phyloP scores from a whole-genome alignment of 2,797 vertebrate genomes.

The Morelia viridis region DNA sequence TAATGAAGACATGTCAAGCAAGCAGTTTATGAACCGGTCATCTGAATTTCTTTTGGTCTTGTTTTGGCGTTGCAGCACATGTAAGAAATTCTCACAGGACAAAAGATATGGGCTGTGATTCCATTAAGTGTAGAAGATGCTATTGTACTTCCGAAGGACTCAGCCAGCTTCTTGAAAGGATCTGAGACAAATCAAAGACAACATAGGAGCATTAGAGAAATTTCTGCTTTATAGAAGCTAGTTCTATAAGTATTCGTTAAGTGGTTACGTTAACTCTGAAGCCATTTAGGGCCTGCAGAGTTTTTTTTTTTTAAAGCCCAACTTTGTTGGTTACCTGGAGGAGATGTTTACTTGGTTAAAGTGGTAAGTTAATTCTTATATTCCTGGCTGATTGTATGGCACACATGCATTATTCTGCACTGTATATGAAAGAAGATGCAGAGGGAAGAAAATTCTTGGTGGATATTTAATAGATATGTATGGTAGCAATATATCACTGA shows the following conservation, averaged over 20 bases:
- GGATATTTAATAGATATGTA: background rate
- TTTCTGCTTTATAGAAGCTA: conserved; percentile 33
- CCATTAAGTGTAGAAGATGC: conserved; percentile 59
- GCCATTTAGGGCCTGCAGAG: background rate
- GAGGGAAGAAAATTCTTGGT: conserved; percentile 6
- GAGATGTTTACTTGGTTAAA: background rate
- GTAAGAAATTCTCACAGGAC: conserved; percentile 62
- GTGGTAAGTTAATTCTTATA: background rate
- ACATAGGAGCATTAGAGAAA: conserved; percentile 47
- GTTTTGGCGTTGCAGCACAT: conserved; percentile 41
- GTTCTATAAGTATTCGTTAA: background rate
- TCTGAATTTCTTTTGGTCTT: conserved; percentile 33
- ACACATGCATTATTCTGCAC: conserved; percentile 34
- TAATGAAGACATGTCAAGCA: conserved; percentile 64
- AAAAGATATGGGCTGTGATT: conserved; percentile 63
- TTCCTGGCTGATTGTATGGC: conserved; percentile 39
- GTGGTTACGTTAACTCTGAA: background rate
- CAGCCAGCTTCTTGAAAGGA: conserved; percentile 53
- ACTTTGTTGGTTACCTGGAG: background rate
- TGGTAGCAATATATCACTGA: conserved; percentile 45
- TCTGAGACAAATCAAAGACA: conserved; percentile 63
- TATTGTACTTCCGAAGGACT: conserved; percentile 57
- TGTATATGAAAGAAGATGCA: conserved; percentile 32
- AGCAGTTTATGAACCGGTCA: conserved; percentile 67
- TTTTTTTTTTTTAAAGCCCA: background rate